Conservation (phyloP, 2,888 invertebrate species). For the Norana najaformis region DNA sequence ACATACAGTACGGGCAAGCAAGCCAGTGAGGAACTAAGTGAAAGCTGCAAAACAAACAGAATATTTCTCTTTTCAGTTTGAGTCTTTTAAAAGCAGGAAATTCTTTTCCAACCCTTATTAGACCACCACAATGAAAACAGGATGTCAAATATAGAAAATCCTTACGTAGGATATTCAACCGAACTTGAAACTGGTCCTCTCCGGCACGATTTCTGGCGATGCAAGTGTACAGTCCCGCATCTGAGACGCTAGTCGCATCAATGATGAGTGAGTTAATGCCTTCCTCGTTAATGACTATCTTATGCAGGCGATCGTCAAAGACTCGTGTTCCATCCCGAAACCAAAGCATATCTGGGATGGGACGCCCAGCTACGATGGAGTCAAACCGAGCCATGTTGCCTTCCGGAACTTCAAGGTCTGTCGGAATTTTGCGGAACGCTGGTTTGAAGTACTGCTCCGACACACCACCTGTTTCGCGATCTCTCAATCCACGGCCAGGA, state of each 20-base stretch:
- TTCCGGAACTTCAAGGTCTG: conserved; percentile 64
- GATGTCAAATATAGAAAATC: neutral
- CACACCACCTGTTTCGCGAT: conserved; percentile 51
- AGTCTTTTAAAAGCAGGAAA: neutral
- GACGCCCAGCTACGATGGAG: conserved; percentile 59
- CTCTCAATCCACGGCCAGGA: conserved; percentile 17
- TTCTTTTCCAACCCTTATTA: neutral
- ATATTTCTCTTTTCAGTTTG: neutral
- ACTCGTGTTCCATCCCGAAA: conserved; percentile 78
- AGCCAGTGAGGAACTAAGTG: neutral
- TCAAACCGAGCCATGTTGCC: conserved; percentile 62
- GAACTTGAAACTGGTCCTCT: conserved; percentile 86
- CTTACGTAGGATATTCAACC: conserved; percentile 74
- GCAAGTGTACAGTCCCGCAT: conserved; percentile 87
- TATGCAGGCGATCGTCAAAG: conserved; percentile 78
- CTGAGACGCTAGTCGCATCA: conserved; percentile 80
- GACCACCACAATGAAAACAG: neutral
- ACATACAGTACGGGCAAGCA: no score
- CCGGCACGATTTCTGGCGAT: conserved; percentile 92
- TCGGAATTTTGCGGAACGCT: conserved; percentile 58
- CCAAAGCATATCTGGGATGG: conserved; percentile 73
- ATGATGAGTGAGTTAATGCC: conserved; percentile 96
- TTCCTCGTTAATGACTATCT: conserved; percentile 84
- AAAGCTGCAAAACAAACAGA: neutral
- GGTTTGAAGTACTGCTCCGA: conserved; percentile 59